phyloP scores from a whole-genome alignment of 2,797 vertebrate species.

The Eurystomus glaucurus region DNA sequence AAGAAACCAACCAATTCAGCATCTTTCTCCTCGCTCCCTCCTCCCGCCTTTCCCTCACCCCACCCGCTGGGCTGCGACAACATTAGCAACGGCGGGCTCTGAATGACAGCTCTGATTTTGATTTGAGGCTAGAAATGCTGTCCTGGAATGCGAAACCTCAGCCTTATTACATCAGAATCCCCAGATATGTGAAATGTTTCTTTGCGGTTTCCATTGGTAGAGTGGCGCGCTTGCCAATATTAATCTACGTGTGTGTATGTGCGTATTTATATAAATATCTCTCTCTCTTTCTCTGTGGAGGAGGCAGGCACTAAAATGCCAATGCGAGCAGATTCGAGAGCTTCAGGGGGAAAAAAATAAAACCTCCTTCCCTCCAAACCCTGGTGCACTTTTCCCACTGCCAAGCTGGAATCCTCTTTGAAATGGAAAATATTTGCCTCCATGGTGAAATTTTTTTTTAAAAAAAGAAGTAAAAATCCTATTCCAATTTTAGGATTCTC shows the following conservation, averaged over 20 bases:
- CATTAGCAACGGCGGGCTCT: background rate
- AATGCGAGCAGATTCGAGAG: background rate
- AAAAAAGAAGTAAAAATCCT: background rate
- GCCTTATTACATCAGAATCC: conserved; percentile 72
- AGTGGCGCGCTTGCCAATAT: conserved; percentile 11
- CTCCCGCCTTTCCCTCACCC: background rate
- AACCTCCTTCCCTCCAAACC: background rate
- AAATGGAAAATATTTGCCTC: background rate
- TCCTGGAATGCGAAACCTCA: conserved; percentile 71
- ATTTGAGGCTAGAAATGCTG: conserved; percentile 9
- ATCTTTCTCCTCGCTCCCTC: background rate
- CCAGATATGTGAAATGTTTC: conserved; percentile 58
- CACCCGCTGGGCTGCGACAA: background rate
- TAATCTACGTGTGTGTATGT: conserved; percentile 8
- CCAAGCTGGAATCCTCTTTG: background rate
- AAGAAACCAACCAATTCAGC: conserved; percentile 29
- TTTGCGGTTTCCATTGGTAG: conserved; percentile 27
- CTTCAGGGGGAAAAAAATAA: background rate
- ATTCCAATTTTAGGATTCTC: background rate
- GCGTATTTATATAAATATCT: background rate
- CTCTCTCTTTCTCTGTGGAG: background rate
- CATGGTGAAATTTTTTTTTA: background rate
- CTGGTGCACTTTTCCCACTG: background rate
- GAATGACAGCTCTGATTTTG: conserved; percentile 65
- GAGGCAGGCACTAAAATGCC: background rate